Conservation (phyloP, 2,113 vertebrate genomes). For the Hiodon alosoides region DNA sequence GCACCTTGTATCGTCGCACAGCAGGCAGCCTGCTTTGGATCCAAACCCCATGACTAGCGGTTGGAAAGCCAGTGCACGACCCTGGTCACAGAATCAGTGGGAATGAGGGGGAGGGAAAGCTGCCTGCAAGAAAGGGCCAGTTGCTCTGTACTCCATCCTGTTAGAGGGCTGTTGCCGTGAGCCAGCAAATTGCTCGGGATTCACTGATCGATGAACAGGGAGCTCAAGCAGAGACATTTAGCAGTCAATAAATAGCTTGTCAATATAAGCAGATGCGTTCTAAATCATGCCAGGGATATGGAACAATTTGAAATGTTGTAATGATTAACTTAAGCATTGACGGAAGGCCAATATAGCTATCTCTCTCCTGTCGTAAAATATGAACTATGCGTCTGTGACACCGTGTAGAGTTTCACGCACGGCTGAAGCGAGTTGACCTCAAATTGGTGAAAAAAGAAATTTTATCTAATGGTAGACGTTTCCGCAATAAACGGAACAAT, state of each 20-base stretch:
- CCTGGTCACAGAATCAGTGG: too few relatives aligned
- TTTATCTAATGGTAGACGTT: neutral
- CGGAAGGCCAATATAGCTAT: too few relatives aligned
- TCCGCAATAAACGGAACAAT: constrained; percentile 37
- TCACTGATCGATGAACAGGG: constrained; percentile 11
- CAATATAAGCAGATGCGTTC: constrained; percentile 16
- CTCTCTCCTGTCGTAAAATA: constrained; percentile 4
- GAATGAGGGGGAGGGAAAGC: too few relatives aligned
- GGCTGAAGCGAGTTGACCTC: constrained; percentile 19
- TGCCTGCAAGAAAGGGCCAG: too few relatives aligned
- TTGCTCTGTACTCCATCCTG: neutral
- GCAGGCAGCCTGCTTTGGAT: too few relatives aligned
- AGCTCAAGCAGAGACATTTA: constrained; percentile 16
- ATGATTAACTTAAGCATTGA: too few relatives aligned
- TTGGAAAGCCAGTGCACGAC: too few relatives aligned
- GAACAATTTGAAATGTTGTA: constrained; percentile 7
- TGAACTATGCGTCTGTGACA: neutral
- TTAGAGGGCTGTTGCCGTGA: neutral
- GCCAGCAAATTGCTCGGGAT: constrained; percentile 10
- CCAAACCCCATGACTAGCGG: too few relatives aligned
- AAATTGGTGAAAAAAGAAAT: neutral
- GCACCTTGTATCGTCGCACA: too few relatives aligned
- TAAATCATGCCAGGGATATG: neutral
- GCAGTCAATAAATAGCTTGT: constrained; percentile 19
- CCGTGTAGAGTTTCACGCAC: constrained; percentile 4